These are phyloP conservation scores for Lissonota sp. DNA, from an alignment of 2,888 invertebrate genomes.

Conservation along the genomic window DNA sequence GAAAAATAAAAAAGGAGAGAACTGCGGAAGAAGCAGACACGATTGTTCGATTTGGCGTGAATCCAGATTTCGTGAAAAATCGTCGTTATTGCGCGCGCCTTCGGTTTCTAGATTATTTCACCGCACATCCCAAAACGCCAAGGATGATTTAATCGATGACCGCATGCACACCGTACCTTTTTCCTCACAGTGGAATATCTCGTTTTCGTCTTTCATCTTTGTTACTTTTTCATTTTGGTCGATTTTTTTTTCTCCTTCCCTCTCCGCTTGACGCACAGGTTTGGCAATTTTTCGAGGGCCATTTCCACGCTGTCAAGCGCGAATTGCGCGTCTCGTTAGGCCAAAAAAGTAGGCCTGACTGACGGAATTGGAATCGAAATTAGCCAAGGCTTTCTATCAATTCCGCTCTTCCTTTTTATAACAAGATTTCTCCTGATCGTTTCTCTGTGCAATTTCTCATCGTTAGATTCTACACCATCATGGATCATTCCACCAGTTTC, in stretches of 20 bases:
- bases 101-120: slow-evolving; percentile 24
- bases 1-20: slow-evolving; percentile 27
- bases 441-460: background rate
- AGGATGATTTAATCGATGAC: slow-evolving; percentile 61
- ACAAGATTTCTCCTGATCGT: background rate
- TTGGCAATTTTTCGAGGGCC: slow-evolving; percentile 31
- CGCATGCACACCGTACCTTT: slow-evolving; percentile 30
- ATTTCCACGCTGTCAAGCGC: slow-evolving; percentile 11
- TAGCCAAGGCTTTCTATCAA: background rate
- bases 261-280: background rate
- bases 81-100: slow-evolving; percentile 21
- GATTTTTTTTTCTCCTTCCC: background rate
- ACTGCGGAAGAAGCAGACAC: slow-evolving; percentile 53
- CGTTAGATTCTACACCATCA: background rate
- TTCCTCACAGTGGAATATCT: background rate
- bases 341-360: slow-evolving; percentile 7
- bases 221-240: slow-evolving; percentile 13
- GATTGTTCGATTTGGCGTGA: slow-evolving; percentile 63
- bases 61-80: slow-evolving; percentile 58
- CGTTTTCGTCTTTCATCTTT: slow-evolving; percentile 15
- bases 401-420: background rate
- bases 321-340: background rate
- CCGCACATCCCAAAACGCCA: slow-evolving; percentile 10
- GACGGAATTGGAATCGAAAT: slow-evolving; percentile 14
- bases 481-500: background rate